phyloP scores from a whole-genome alignment of 2,888 invertebrate genomes.

The Drosophila cracens region DNA sequence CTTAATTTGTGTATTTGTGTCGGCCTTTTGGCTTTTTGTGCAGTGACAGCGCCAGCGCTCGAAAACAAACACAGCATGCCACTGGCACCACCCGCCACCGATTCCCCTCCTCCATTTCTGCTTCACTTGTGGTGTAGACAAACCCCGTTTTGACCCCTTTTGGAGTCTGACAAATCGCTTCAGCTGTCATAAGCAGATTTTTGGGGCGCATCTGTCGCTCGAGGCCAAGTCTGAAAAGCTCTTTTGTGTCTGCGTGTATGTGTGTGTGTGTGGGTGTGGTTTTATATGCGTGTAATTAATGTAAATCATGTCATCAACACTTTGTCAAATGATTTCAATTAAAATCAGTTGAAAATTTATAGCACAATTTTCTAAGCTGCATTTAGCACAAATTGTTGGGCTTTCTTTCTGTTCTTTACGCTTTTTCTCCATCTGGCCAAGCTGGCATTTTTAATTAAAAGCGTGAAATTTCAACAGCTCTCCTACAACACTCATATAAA shows the following conservation, averaged over 20 bases:
- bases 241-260: background rate
- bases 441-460: conserved; percentile 63
- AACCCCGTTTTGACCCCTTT: background rate
- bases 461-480: conserved; percentile 67
- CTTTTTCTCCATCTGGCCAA: background rate
- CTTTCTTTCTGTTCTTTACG: background rate
- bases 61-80: conserved; percentile 2
- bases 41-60: conserved; percentile 21
- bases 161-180: conserved; percentile 40
- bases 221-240: conserved; percentile 9
- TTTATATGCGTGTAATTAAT: conserved; percentile 37
- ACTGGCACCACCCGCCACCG: background rate
- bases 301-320: conserved; percentile 57
- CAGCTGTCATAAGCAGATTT: conserved; percentile 58
- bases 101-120: rapidly evolving
- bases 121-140: conserved; percentile 13
- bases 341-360: conserved; percentile 58
- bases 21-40: conserved; percentile 42
- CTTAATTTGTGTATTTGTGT: conserved; percentile 39
- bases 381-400: conserved; percentile 61
- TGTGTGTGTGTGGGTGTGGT: background rate
- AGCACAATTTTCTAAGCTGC: conserved; percentile 41
- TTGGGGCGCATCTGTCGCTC: conserved; percentile 8
- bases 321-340: conserved; percentile 52
- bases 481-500: conserved; percentile 37